Evolutionary conservation across 2,113 vertebrate genomes (phyloP), one percentile per base, ranked within the genome.

Genomic region (Tetrao urogallus): DNA sequence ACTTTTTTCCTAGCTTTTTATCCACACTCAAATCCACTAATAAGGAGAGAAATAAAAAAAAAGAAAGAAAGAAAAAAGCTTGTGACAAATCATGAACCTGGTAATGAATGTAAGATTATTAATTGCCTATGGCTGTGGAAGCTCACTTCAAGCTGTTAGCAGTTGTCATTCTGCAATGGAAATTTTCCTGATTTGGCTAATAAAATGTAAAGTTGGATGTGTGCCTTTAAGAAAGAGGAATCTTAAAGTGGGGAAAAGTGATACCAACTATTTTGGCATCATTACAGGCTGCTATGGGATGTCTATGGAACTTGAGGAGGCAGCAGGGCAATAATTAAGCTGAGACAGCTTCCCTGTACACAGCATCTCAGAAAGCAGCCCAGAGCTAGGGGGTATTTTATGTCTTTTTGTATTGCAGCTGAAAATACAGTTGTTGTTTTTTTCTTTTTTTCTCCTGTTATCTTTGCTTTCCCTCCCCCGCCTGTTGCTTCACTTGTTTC

Each of bases 51-150:
- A 57, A 67, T 22, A 40, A 58, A 17, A 47, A 17, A 47, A 8
- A 63, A 34, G 45, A 64, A 27, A 48, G 48, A 17, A 54, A 54
- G 52, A 28, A 54, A 54, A 54, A 54, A 54, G 15, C 52, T 8
- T 54, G 52, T 64, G 93, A 86, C 12, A 94, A 87, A 87, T 90
- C 38, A 56, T 40, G 22, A 84, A 42, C 72, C 56, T 84, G 66
- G 38, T 94, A 96, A 94, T 52, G n/a, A 89, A 64, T 3, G 5
- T 71, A 58, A 86, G 67, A 81, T 75, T 73, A 79, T 21, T 95
- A 94, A 91, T 94, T 95, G 95, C 63, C 90, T 67, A 11, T 54
- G 86, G 61, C 60, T 45, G 34, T 75, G 60, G 61, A 63, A 92
- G 34, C 47, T 92, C 76, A 28, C 95, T 96, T 94, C 88, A 54